Percentiles rank a stretch among this genome's conserved stretches.
phyloP scores from a whole-genome alignment of 2,113 vertebrate genomes.

The Ameiurus melas region DNA sequence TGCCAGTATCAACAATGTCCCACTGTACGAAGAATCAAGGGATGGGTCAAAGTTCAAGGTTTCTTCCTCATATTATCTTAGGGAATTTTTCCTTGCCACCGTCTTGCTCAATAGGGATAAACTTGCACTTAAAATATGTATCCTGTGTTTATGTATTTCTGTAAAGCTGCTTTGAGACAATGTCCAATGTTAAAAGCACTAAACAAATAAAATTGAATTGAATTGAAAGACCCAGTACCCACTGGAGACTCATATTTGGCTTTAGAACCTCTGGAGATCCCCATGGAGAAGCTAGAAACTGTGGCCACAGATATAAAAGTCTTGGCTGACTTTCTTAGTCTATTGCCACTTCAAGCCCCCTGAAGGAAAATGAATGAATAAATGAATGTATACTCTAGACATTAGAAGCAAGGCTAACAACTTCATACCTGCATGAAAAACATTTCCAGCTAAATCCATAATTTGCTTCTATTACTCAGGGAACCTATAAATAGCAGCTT shows the following conservation, averaged over 20 bases:
- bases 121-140: too few species aligned
- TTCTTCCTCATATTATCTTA: too few species aligned
- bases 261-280: not conserved
- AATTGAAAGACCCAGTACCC: not conserved
- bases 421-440: not conserved
- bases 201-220: too few species aligned
- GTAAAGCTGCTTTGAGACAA: too few species aligned
- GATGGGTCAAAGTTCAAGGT: too few species aligned
- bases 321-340: not conserved
- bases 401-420: not conserved
- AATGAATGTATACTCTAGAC: not conserved
- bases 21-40: not conserved
- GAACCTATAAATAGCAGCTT: not conserved
- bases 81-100: too few species aligned
- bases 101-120: too few species aligned
- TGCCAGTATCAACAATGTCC: not conserved
- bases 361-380: not conserved
- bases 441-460: not conserved
- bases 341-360: not conserved
- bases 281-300: not conserved
- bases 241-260: not conserved
- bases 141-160: too few species aligned
- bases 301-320: not conserved
- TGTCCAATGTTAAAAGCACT: too few species aligned
- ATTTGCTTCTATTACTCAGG: not conserved